Evolutionary conservation across 2,888 invertebrate genomes (phyloP).

Genomic region (Trichogramma dendrolimi): DNA sequence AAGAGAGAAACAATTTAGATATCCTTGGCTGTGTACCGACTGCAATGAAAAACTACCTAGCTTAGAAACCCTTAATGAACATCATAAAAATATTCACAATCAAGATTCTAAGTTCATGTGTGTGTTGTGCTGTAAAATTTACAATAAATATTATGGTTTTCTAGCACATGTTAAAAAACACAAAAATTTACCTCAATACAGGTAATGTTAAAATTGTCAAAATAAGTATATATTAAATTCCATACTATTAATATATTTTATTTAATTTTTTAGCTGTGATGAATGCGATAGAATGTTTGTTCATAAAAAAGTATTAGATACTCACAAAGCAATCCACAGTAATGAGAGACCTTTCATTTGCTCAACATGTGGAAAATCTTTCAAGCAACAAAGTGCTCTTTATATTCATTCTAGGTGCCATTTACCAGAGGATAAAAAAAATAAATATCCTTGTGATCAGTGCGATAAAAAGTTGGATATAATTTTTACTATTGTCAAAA

Average conservation of each 20-base stretch:
- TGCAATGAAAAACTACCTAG: slow-evolving; percentile 54
- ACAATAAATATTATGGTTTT: slow-evolving; percentile 62
- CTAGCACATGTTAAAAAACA: slow-evolving; percentile 64
- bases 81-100: slow-evolving; percentile 61
- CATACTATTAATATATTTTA: neutral
- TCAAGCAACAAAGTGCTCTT: slow-evolving; percentile 58
- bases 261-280: slow-evolving; percentile 49
- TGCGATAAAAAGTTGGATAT: slow-evolving; percentile 55
- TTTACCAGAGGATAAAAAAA: slow-evolving; percentile 58
- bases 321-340: slow-evolving; percentile 55
- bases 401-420: slow-evolving; percentile 57
- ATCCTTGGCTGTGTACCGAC: slow-evolving; percentile 57
- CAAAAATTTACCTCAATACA: slow-evolving; percentile 59
- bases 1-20: slow-evolving; percentile 51
- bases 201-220: slow-evolving; percentile 43
- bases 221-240: neutral
- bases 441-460: slow-evolving; percentile 59
- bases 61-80: slow-evolving; percentile 57
- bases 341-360: slow-evolving; percentile 56
- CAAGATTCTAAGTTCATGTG: slow-evolving; percentile 64
- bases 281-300: slow-evolving; percentile 59
- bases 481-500: neutral
- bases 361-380: slow-evolving; percentile 57
- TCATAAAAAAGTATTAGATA: slow-evolving; percentile 53
- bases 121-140: slow-evolving; percentile 63